Evolutionary conservation across 2,888 invertebrate genomes (phyloP), one percentile per base, ranked within the genome.

Genomic region (Drosophila birchii): DNA sequence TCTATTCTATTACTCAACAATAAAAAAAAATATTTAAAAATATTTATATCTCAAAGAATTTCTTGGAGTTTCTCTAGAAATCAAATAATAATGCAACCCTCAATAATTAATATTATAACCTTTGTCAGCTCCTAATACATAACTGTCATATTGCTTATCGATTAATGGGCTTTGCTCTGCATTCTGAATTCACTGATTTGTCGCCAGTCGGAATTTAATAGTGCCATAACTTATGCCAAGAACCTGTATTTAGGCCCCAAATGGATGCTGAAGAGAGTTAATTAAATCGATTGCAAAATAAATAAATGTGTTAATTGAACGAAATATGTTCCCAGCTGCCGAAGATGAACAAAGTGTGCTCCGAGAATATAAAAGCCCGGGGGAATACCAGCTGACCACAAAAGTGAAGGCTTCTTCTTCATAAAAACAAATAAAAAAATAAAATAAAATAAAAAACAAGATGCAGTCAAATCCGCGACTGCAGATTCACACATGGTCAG

Each of bases 371-470:
- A 77, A 56, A 45, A 49, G 57, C 86, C 68, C 56, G 26, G 68
- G 80, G 81, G 81, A 81, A 72, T 76, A 55, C 49, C 36, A n/a
- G 54, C 41, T 45, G 11, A 23, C 44, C 44, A 70, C 57, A 82
- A 79, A 80, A 86, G 86, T 86, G 80, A 81, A 86, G 83, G 80
- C 75, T 80, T 75, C 58, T 80, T 75, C 58, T 36, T 34, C 14
- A 32, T 32, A 32, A 16, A 34, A 34, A 51, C 14, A 51, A 34
- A 51, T 29, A 49, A 5, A 36, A 36, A 36, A 34, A 16, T 9
- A 51, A 32, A 51, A 18, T 16, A 29, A 47, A 18, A 26, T 16
- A 53, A 53, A 36, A 53, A 23, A 51, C 36, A 70, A 75, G 55
- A 38, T 67, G 80, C 78, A 78, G 67, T 59, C 43, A 44, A 51